Conservation (phyloP, 2,113 vertebrate species). For the Pollimyrus isidori region DNA sequence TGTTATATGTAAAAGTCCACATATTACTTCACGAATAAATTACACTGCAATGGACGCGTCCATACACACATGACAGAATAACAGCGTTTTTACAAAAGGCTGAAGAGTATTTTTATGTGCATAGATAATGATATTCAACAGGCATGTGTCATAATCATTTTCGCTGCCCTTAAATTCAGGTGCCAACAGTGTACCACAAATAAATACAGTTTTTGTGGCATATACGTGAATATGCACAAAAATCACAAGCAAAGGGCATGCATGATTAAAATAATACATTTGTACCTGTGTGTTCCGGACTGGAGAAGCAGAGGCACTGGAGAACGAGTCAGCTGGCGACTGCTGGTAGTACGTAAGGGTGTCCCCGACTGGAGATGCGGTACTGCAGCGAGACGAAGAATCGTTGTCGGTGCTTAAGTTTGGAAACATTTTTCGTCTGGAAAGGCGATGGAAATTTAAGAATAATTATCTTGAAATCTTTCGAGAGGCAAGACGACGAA, state of each 20-base stretch:
- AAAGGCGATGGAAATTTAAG: not conserved
- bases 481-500: not conserved
- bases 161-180: not conserved
- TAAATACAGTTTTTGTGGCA: slow-evolving; percentile 33
- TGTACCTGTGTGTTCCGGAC: slow-evolving; percentile 78
- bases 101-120: not conserved
- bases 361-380: slow-evolving; percentile 75
- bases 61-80: not conserved
- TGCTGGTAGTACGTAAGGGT: slow-evolving; percentile 71
- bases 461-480: not conserved
- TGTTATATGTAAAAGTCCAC: not conserved
- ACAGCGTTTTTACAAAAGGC: not conserved
- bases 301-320: slow-evolving; percentile 70
- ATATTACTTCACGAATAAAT: not conserved
- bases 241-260: slow-evolving; percentile 2
- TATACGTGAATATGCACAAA: not conserved
- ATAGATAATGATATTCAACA: slow-evolving; percentile 12
- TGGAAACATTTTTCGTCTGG: slow-evolving; percentile 62
- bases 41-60: not conserved
- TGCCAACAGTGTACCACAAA: not conserved
- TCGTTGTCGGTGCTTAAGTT: slow-evolving; percentile 73
- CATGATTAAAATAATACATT: slow-evolving; percentile 27
- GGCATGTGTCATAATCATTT: slow-evolving; percentile 6
- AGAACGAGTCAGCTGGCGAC: slow-evolving; percentile 70
- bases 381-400: slow-evolving; percentile 77